These are phyloP conservation scores for Coregonus sp. DNA, from an alignment of 2,797 vertebrate species.

Conservation along the genomic window DNA sequence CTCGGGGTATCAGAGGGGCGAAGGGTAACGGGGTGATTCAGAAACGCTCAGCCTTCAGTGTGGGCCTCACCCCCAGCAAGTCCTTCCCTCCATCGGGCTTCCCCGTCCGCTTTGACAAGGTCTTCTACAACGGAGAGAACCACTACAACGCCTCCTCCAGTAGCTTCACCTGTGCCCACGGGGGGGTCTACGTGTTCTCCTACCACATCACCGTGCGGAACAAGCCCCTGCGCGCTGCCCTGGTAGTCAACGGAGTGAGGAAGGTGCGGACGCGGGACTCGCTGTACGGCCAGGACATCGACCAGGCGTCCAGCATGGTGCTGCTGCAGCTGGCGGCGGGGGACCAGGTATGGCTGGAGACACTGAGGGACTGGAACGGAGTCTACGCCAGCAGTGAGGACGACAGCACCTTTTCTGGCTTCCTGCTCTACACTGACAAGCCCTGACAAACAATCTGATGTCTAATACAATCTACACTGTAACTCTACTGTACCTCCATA, in stretches of 20 bases:
- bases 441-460: slow-evolving; percentile 38
- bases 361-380: slow-evolving; percentile 92
- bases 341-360: slow-evolving; percentile 96
- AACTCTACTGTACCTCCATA: not conserved
- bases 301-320: slow-evolving; percentile 90
- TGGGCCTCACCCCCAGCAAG: slow-evolving; percentile 84
- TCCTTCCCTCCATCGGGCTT: slow-evolving; percentile 89
- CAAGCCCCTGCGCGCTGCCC: slow-evolving; percentile 84
- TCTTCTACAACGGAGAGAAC: slow-evolving; percentile 88
- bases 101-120: slow-evolving; percentile 90
- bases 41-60: slow-evolving; percentile 87
- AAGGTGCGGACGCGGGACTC: slow-evolving; percentile 88
- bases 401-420: slow-evolving; percentile 93
- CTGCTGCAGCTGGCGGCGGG: slow-evolving; percentile 82
- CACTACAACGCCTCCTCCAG: slow-evolving; percentile 83
- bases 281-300: slow-evolving; percentile 90
- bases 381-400: slow-evolving; percentile 91
- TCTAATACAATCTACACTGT: not conserved
- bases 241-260: slow-evolving; percentile 84
- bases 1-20: slow-evolving; percentile 86
- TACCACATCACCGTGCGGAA: slow-evolving; percentile 93
- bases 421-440: slow-evolving; percentile 84
- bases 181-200: slow-evolving; percentile 90
- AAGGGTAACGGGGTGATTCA: slow-evolving; percentile 66
- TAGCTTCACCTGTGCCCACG: slow-evolving; percentile 87